Evolutionary conservation across 2,113 vertebrate species (phyloP).

Genomic region (Serranochromis macrocephalus): DNA sequence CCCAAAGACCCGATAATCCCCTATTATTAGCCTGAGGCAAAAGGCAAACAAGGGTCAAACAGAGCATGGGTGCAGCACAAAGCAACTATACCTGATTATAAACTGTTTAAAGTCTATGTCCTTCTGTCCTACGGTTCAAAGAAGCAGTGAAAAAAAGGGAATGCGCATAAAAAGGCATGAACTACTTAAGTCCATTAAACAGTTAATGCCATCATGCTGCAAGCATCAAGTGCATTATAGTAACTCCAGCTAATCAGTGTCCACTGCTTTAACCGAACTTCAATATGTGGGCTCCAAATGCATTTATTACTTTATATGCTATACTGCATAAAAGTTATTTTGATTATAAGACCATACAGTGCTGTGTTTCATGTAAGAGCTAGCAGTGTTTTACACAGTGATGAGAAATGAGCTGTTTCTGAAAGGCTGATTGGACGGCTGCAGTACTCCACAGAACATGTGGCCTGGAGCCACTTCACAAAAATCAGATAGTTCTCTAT

Average conservation of each 20-base stretch:
- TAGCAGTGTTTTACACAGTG: not conserved
- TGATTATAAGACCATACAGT: not conserved
- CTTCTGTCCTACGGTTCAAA: not conserved
- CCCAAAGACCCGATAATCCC: not conserved
- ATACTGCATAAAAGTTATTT: rapidly evolving
- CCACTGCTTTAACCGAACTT: not conserved
- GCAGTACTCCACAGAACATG: not conserved
- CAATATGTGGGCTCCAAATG: not conserved
- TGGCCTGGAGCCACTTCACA: not conserved
- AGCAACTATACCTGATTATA: not conserved
- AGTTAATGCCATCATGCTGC: not conserved
- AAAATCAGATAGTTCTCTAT: not conserved
- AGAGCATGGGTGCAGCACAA: not conserved
- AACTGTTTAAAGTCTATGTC: not conserved
- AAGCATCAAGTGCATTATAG: not conserved
- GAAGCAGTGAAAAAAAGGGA: not conserved
- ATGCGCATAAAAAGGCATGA: rapidly evolving
- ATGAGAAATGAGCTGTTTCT: not conserved
- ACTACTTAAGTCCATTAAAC: not conserved
- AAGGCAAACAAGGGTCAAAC: not conserved
- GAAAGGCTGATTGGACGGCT: not conserved
- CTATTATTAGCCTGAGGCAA: not conserved
- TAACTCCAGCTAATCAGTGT: not conserved
- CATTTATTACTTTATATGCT: not conserved
- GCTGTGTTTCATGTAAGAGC: not conserved